These are phyloP conservation scores for Amblyjoppa fuscipennis DNA, from an alignment of 2,888 invertebrate species.

Conservation along the genomic window DNA sequence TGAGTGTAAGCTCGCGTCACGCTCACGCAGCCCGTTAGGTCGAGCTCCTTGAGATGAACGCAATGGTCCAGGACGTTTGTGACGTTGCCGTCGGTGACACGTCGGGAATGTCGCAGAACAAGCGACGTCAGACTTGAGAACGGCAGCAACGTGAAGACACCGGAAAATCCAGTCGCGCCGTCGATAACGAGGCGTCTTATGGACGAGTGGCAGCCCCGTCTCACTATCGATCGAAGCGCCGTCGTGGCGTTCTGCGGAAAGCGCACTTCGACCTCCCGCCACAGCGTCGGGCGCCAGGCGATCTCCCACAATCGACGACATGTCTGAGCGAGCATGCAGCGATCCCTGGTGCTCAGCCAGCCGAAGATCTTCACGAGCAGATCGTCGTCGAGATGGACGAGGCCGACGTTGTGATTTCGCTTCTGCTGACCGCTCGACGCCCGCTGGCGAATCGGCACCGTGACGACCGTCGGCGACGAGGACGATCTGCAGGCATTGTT, in stretches of 20 bases:
- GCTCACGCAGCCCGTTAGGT: conserved; percentile 79
- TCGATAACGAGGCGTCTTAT: conserved; percentile 79
- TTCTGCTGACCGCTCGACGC: conserved; percentile 67
- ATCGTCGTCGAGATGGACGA: conserved; percentile 86
- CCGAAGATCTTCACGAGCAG: conserved; percentile 90
- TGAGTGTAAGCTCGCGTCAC: conserved; percentile 78
- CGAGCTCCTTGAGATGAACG: conserved; percentile 78
- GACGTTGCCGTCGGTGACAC: conserved; percentile 78
- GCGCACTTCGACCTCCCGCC: conserved; percentile 85
- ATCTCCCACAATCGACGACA: conserved; percentile 91
- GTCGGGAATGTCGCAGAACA: conserved; percentile 78
- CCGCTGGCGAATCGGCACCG: conserved; percentile 66
- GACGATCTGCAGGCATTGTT: conserved; percentile 80
- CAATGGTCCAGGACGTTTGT: conserved; percentile 80
- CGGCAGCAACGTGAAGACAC: conserved; percentile 77
- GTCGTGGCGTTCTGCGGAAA: conserved; percentile 79
- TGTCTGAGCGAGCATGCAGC: conserved; percentile 91
- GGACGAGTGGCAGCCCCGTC: conserved; percentile 78
- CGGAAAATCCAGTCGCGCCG: conserved; percentile 78
- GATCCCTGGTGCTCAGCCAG: conserved; percentile 90
- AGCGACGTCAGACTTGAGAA: conserved; percentile 84
- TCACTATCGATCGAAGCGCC: conserved; percentile 76
- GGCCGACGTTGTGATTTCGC: conserved; percentile 67
- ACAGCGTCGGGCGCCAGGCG: conserved; percentile 92
- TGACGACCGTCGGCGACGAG: conserved; percentile 74